Evolutionary conservation across 64 coral and sea anemone genomes (phyloP).

Genomic region (Porites australiensis): DNA sequence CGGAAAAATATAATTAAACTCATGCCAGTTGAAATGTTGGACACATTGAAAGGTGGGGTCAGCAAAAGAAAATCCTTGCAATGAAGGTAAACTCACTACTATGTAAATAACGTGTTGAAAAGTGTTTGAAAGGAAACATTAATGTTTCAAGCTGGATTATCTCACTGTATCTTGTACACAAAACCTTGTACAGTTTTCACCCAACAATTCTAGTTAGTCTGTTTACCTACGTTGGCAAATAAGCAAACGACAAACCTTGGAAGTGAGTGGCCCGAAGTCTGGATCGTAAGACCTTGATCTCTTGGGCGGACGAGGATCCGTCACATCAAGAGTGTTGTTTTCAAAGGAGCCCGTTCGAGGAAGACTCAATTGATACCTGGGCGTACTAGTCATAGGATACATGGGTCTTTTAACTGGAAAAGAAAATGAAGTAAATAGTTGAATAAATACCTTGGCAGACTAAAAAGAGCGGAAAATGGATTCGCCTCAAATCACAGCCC

Average conservation of each 20-base stretch:
- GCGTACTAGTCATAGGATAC: conserved; percentile 19
- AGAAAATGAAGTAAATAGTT: background rate
- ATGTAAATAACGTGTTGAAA: no score
- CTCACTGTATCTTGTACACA: no score
- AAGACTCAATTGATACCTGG: conserved; percentile 7
- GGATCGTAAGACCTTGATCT: conserved; percentile 42
- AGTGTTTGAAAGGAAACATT: no score
- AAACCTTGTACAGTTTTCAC: no score
- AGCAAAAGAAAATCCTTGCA: no score
- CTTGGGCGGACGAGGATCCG: conserved; percentile 24
- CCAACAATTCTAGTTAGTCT: background rate
- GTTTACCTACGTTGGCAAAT: no score
- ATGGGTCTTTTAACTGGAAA: background rate
- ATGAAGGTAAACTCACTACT: no score
- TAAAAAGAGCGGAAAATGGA: background rate
- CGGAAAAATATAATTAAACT: no score
- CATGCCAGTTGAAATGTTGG: no score
- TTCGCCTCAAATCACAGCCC: no score
- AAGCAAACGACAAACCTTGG: background rate
- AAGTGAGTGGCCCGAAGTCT: background rate
- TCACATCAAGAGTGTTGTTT: conserved; percentile 5
- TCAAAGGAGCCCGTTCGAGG: conserved; percentile 24
- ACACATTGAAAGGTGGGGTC: no score
- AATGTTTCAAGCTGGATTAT: no score
- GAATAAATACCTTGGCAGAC: background rate